Percentiles rank a stretch among this genome's conserved stretches.
These are phyloP conservation scores for Danionella cerebrum DNA, from an alignment of 2,113 vertebrate genomes.

Conservation along the genomic window DNA sequence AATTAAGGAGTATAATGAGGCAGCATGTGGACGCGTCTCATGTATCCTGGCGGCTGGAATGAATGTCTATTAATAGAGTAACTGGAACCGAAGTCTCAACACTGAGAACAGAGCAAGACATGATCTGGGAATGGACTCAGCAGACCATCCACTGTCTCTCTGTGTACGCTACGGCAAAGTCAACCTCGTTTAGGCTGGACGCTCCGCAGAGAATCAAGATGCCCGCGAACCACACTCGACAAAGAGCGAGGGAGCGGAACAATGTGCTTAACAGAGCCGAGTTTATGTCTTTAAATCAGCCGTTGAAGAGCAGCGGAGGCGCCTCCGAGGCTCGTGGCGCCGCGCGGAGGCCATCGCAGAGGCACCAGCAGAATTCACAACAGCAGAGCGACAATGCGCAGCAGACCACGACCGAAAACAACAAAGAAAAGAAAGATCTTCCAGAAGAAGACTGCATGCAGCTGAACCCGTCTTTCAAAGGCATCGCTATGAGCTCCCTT, in stretches of 20 bases:
- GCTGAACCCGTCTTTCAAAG: conserved; percentile 85
- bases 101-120: conserved; percentile 33
- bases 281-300: conserved; percentile 86
- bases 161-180: background rate
- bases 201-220: conserved; percentile 52
- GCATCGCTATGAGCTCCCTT: conserved; percentile 84
- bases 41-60: conserved; percentile 29
- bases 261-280: conserved; percentile 81
- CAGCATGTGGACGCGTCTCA: conserved; percentile 30
- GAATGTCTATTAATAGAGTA: conserved; percentile 41
- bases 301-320: conserved; percentile 52
- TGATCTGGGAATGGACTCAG: conserved; percentile 27
- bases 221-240: conserved; percentile 73
- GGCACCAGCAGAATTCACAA: conserved; percentile 33
- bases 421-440: conserved; percentile 69
- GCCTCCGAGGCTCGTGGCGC: conserved; percentile 60
- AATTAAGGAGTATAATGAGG: background rate
- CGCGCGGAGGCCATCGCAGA: conserved; percentile 48
- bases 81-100: conserved; percentile 36
- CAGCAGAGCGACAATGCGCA: conserved; percentile 40
- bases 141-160: conserved; percentile 11
- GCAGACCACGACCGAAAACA: conserved; percentile 46
- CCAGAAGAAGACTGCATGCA: conserved; percentile 94
- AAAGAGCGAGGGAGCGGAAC: conserved; percentile 72
- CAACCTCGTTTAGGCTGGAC: background rate